Percentiles rank a stretch among this genome's conserved stretches.
Conservation (phyloP, 2,113 vertebrate species). For the Tauraco erythrolophus region DNA sequence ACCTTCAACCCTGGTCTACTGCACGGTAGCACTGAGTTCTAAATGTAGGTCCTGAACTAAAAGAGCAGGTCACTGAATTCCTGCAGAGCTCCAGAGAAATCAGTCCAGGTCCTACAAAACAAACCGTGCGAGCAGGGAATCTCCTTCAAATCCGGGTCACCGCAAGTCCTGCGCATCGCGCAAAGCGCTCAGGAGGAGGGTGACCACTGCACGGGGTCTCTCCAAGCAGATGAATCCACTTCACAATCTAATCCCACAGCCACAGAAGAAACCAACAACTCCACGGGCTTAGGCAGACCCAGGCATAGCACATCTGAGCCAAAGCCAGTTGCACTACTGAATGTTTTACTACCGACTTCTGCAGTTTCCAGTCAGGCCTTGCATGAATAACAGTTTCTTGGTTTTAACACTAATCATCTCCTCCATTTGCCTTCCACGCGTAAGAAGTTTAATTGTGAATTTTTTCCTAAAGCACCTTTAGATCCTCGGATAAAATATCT, state of each 20-base stretch:
- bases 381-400: background rate
- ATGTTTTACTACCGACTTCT: background rate
- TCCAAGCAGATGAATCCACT: background rate
- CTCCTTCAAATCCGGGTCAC: accelerated
- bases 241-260: background rate
- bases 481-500: background rate
- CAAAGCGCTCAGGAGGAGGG: accelerated
- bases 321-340: background rate
- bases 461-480: background rate
- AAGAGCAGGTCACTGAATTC: background rate
- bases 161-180: accelerated
- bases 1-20: background rate
- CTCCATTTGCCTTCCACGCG: background rate
- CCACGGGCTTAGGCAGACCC: background rate
- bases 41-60: background rate
- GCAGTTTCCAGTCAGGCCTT: background rate
- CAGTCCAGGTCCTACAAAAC: background rate
- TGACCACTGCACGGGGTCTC: background rate
- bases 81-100: background rate
- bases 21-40: background rate
- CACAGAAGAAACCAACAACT: background rate
- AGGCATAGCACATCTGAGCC: background rate
- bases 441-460: background rate
- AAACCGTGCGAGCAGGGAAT: background rate
- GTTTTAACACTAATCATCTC: background rate